Evolutionary conservation across 1,140 invertebrate genomes (phyloP).

Genomic region (Zaprionus davidi): DNA sequence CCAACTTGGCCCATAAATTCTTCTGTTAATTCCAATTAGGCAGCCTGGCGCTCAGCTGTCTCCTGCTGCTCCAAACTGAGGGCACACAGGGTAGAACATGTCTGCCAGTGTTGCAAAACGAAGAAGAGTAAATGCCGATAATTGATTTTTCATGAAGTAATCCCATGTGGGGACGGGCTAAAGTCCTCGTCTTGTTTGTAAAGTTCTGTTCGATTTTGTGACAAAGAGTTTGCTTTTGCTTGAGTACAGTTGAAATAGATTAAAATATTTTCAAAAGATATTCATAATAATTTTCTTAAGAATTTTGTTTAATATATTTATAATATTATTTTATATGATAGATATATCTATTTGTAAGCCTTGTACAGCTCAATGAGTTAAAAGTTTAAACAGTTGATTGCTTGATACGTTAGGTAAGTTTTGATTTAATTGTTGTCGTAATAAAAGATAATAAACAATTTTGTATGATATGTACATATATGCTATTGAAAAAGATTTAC

Average conservation of each 20-base stretch:
- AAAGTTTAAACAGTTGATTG: too few species aligned
- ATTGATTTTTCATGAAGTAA: conserved; percentile 50
- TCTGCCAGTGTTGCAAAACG: conserved; percentile 27
- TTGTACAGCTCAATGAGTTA: too few species aligned
- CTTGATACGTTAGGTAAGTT: too few species aligned
- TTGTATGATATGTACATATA: too few species aligned
- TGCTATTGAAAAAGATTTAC: too few species aligned
- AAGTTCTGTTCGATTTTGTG: neutral
- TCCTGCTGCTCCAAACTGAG: neutral
- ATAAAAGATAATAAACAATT: too few species aligned
- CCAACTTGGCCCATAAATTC: conserved; percentile 73
- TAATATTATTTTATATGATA: too few species aligned
- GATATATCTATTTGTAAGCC: too few species aligned
- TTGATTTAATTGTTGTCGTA: too few species aligned
- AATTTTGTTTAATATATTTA: too few species aligned
- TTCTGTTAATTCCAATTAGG: conserved; percentile 75
- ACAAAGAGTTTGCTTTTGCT: neutral
- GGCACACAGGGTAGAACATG: neutral
- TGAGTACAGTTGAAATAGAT: neutral
- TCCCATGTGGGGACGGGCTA: neutral
- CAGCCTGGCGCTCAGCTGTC: conserved; percentile 50
- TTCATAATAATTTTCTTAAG: too few species aligned
- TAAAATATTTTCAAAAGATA: too few species aligned
- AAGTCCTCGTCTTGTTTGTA: neutral
- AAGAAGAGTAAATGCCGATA: conserved; percentile 38